These are phyloP conservation scores for Amphiduros pacificus DNA, from an alignment of 2,888 invertebrate genomes.

Conservation along the genomic window DNA sequence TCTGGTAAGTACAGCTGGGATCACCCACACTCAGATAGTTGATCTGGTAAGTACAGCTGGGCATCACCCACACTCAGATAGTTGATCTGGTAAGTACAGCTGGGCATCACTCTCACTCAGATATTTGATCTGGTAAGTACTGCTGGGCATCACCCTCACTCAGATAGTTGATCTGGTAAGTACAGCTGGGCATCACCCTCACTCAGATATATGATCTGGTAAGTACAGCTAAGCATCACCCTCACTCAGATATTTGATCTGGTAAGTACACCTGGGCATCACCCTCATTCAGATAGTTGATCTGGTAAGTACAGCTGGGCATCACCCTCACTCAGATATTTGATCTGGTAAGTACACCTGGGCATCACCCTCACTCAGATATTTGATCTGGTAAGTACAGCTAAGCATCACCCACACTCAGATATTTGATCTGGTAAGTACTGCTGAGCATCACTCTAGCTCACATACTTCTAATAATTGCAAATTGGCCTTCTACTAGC, in stretches of 20 bases:
- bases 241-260: too few relatives aligned
- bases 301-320: constrained; percentile 43
- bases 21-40: constrained; percentile 48
- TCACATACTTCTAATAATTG: too few relatives aligned
- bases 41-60: constrained; percentile 44
- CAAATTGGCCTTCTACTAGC: too few relatives aligned
- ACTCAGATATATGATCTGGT: constrained; percentile 47
- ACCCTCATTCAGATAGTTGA: constrained; percentile 49
- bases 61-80: constrained; percentile 47
- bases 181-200: constrained; percentile 46
- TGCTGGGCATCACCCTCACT: constrained; percentile 50
- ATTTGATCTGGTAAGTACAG: constrained; percentile 37
- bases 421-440: constrained; percentile 40
- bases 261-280: too few relatives aligned
- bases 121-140: constrained; percentile 40
- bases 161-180: constrained; percentile 43
- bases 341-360: constrained; percentile 43
- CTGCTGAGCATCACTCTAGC: constrained; percentile 50
- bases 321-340: constrained; percentile 47
- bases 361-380: constrained; percentile 49
- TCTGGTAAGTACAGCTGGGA: constrained; percentile 42
- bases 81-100: constrained; percentile 43
- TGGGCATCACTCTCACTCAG: constrained; percentile 50
- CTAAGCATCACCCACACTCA: constrained; percentile 51
- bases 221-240: too few relatives aligned